Conservation (phyloP, 1,140 invertebrate species). For the Neocloeon triangulifer region DNA sequence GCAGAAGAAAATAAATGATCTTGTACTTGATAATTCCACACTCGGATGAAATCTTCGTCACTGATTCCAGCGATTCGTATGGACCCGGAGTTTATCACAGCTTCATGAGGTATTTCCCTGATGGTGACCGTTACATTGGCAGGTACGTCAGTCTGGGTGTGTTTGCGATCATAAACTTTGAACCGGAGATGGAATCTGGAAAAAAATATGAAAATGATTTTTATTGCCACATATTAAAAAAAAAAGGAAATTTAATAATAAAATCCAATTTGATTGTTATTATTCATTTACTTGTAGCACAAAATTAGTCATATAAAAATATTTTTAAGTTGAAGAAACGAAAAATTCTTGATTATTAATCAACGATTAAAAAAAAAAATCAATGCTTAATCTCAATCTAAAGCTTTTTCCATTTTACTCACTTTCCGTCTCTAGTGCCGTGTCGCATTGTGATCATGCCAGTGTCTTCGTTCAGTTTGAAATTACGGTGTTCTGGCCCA, state of each 20-base stretch:
- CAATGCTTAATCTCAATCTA: too few relatives aligned
- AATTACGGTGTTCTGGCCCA: slow-evolving; percentile 52
- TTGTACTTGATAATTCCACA: slow-evolving; percentile 76
- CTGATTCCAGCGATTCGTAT: slow-evolving; percentile 82
- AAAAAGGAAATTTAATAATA: slow-evolving; percentile 3
- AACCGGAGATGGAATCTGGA: slow-evolving; percentile 48
- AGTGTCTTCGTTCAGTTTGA: slow-evolving; percentile 70
- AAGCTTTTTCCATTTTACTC: too few relatives aligned
- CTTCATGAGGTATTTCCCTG: slow-evolving; percentile 83
- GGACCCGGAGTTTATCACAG: slow-evolving; percentile 85
- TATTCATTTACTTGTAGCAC: too few relatives aligned
- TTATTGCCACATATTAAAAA: slow-evolving; percentile 5
- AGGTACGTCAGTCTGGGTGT: slow-evolving; percentile 74
- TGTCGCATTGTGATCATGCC: slow-evolving; percentile 91
- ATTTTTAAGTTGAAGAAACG: too few relatives aligned
- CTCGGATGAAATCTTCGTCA: slow-evolving; percentile 86
- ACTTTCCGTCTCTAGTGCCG: slow-evolving; percentile 66
- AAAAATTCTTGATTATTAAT: too few relatives aligned
- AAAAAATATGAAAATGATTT: too few relatives aligned
- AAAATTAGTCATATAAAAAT: too few relatives aligned
- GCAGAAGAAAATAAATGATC: slow-evolving; percentile 6
- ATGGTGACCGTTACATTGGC: slow-evolving; percentile 86
- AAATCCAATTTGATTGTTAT: not conserved
- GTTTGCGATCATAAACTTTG: slow-evolving; percentile 82
- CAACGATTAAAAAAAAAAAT: too few relatives aligned